Evolutionary conservation across 2,797 vertebrate species (phyloP).

Genomic region (Picus viridis): DNA sequence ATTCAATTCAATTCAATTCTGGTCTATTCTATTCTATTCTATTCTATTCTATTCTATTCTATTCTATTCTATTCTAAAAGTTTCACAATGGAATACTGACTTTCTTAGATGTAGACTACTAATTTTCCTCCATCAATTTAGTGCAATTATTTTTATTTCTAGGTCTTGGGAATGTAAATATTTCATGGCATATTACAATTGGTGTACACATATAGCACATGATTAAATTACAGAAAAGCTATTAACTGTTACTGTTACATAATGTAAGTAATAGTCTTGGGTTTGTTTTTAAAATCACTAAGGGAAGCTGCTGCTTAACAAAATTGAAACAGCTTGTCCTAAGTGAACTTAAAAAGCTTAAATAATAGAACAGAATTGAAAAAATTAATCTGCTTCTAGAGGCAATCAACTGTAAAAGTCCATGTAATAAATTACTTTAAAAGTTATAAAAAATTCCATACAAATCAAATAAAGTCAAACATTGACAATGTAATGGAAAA

Average conservation of each 20-base stretch:
- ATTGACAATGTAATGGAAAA: neutral
- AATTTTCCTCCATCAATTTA: neutral
- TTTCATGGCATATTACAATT: neutral
- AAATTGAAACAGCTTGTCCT: neutral
- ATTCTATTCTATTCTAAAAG: too few relatives aligned
- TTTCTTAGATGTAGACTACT: neutral
- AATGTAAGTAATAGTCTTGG: neutral
- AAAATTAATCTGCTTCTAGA: neutral
- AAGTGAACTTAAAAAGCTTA: neutral
- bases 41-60: too few relatives aligned
- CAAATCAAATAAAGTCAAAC: neutral
- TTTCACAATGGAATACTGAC: neutral
- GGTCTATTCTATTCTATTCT: too few relatives aligned
- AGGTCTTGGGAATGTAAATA: neutral
- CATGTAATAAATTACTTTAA: neutral
- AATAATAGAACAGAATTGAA: neutral
- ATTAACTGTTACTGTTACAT: neutral
- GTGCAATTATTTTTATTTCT: neutral
- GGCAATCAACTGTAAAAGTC: neutral
- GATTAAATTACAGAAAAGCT: neutral
- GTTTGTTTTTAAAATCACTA: neutral
- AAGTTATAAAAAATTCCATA: neutral
- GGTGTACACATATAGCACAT: fast-evolving
- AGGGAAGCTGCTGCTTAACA: neutral
- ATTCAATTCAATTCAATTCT: too few relatives aligned